phyloP scores from a whole-genome alignment of 2,888 invertebrate genomes.

The Osedax fenrisi region DNA sequence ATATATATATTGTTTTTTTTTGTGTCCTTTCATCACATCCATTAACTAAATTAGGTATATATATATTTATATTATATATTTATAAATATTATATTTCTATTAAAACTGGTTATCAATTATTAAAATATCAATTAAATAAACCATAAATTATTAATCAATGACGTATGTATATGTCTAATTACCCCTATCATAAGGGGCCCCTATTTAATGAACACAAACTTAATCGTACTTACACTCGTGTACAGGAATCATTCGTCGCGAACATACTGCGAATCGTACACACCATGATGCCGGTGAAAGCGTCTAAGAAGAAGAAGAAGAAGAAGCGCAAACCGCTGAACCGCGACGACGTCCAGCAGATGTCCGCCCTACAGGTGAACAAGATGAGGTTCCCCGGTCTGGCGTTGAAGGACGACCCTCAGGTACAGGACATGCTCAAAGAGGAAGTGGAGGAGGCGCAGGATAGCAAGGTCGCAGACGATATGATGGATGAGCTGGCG shows the following conservation, averaged over 20 bases:
- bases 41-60: no score
- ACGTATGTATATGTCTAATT: no score
- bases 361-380: conserved; percentile 39
- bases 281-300: conserved; percentile 64
- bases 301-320: conserved; percentile 35
- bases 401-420: conserved; percentile 47
- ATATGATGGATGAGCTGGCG: conserved; percentile 51
- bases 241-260: conserved; percentile 76
- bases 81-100: no score
- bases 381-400: conserved; percentile 48
- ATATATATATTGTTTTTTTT: no score
- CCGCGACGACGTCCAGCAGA: neutral
- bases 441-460: conserved; percentile 28
- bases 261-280: conserved; percentile 86
- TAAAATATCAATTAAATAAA: no score
- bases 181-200: no score
- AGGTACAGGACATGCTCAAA: conserved; percentile 37
- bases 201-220: no score
- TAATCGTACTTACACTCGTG: no score
- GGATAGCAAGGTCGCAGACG: conserved; percentile 42
- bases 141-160: no score
- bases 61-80: no score
- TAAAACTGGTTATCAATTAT: no score
- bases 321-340: conserved; percentile 27
- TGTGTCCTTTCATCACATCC: no score